Conservation (phyloP, 1,140 invertebrate genomes). For the Lithobius niger region DNA sequence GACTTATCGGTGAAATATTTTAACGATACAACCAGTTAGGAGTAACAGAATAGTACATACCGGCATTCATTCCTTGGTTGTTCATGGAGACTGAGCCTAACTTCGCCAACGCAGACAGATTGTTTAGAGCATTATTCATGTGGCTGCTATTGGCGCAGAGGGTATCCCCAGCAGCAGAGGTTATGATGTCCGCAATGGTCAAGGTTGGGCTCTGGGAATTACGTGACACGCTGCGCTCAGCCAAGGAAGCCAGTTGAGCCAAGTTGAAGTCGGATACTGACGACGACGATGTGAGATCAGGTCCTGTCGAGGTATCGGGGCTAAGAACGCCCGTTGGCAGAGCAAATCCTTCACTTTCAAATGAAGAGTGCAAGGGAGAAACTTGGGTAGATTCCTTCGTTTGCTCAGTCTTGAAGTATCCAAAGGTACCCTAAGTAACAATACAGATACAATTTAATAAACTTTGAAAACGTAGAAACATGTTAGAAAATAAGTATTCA, state of each 20-base stretch:
- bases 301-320: slow-evolving; percentile 17
- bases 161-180: slow-evolving; percentile 32
- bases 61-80: slow-evolving; percentile 8
- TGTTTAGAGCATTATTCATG: slow-evolving; percentile 68
- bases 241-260: slow-evolving; percentile 60
- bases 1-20: no score
- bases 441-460: background rate
- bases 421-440: slow-evolving; percentile 13
- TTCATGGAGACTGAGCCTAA: slow-evolving; percentile 40
- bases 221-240: slow-evolving; percentile 37
- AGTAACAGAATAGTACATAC: slow-evolving; percentile 9
- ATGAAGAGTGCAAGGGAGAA: slow-evolving; percentile 29
- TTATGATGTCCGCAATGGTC: slow-evolving; percentile 18
- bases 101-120: slow-evolving; percentile 75
- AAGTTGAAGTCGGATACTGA: slow-evolving; percentile 59
- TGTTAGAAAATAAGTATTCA: no score
- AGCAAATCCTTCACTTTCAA: slow-evolving; percentile 31
- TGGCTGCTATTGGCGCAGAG: slow-evolving; percentile 47
- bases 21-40: no score
- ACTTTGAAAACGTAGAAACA: no score
- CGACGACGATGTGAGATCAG: slow-evolving; percentile 16
- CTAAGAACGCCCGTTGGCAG: slow-evolving; percentile 34
- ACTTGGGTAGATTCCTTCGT: slow-evolving; percentile 13
- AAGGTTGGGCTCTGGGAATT: slow-evolving; percentile 27
- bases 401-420: slow-evolving; percentile 21